phyloP scores from a whole-genome alignment of 2,888 invertebrate genomes.

The Exocentrus adspersus region DNA sequence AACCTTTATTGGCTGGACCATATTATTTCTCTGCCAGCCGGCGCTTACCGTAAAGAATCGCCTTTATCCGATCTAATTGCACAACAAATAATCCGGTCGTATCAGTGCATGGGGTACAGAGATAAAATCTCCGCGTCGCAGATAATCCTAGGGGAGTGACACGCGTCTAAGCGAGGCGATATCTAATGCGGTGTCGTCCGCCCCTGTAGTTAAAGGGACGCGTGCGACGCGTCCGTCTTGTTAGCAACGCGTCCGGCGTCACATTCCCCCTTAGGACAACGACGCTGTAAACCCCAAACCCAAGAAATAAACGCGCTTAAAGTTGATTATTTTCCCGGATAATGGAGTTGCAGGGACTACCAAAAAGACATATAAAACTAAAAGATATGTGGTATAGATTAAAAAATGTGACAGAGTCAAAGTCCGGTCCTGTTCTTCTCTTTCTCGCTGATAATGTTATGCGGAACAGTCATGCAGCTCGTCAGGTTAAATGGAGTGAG shows the following conservation, averaged over 20 bases:
- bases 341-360: no score
- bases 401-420: no score
- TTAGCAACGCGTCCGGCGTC: constrained; percentile 37
- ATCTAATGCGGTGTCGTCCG: constrained; percentile 27
- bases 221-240: constrained; percentile 38
- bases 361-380: no score
- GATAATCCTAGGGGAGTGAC: constrained; percentile 35
- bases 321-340: no score
- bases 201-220: constrained; percentile 41
- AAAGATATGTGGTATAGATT: no score
- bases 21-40: no score
- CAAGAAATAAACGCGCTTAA: no score
- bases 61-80: constrained; percentile 25
- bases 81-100: constrained; percentile 40
- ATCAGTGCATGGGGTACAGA: constrained; percentile 32
- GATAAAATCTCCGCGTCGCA: constrained; percentile 38
- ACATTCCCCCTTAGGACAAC: no score
- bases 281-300: no score
- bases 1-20: no score
- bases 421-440: constrained; percentile 28
- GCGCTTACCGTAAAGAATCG: constrained; percentile 7
- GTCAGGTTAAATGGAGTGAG: constrained; percentile 63
- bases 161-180: constrained; percentile 35
- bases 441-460: constrained; percentile 52
- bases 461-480: constrained; percentile 60